Percentiles rank a stretch among this genome's conserved stretches.
phyloP scores from a whole-genome alignment of 2,888 invertebrate species.

The Sphinx pinastri region DNA sequence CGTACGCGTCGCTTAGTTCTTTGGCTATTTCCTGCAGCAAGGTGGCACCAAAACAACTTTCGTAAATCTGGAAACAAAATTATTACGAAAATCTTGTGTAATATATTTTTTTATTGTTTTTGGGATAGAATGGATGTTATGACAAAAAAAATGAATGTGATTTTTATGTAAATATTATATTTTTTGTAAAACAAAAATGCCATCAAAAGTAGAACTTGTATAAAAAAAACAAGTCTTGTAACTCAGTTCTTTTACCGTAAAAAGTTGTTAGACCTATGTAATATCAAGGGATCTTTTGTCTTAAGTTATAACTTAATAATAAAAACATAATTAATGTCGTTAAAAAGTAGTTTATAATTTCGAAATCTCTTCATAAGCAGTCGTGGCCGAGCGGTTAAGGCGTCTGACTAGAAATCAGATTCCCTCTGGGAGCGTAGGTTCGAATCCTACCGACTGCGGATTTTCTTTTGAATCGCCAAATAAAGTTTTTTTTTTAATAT shows the following conservation, averaged over 20 bases:
- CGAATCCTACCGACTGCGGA: conserved; percentile 94
- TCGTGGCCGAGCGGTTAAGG: conserved; percentile 95
- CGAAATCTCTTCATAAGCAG: conserved; percentile 65
- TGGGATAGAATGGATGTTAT: no score
- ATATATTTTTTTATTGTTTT: no score
- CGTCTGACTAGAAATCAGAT: conserved; percentile 95
- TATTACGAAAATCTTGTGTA: not conserved
- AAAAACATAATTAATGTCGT: not conserved
- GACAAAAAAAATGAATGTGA: no score
- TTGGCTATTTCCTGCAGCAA: conserved; percentile 87
- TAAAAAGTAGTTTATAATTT: conserved; percentile 41
- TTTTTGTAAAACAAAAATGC: no score
- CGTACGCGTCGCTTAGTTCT: conserved; percentile 87
- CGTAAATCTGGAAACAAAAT: conserved; percentile 83
- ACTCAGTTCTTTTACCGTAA: no score
- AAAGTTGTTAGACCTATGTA: no score
- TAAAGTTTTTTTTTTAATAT: conserved; percentile 21
- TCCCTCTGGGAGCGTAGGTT: conserved; percentile 96
- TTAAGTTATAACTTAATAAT: no score
- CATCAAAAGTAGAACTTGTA: no score
- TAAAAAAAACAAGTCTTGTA: no score
- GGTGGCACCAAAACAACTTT: conserved; percentile 88
- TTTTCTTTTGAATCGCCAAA: conserved; percentile 25
- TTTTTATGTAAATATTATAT: no score
- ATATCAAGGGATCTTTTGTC: no score